phyloP scores from a whole-genome alignment of 1,140 invertebrate species.

The Zaprionus gabonicus region DNA sequence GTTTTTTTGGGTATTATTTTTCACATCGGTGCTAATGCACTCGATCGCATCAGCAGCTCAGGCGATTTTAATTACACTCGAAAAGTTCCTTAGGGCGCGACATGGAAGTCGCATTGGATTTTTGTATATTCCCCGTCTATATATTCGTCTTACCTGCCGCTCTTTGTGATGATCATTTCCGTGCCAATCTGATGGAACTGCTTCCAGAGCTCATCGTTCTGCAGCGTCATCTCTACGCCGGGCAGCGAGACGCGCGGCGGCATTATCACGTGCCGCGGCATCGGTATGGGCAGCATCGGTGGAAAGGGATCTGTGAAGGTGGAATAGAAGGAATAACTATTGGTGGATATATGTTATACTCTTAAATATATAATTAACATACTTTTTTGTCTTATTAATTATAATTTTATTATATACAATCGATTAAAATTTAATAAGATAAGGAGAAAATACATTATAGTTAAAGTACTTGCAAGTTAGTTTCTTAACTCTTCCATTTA shows the following conservation, averaged over 20 bases:
- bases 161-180: constrained; percentile 99
- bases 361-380: neutral
- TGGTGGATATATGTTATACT: neutral
- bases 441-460: no score
- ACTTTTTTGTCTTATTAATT: neutral
- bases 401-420: no score
- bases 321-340: neutral
- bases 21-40: constrained; percentile 72
- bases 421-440: no score
- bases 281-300: constrained; percentile 72
- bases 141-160: constrained; percentile 90
- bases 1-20: constrained; percentile 61
- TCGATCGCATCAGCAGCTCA: neutral
- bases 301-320: constrained; percentile 73
- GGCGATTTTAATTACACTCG: constrained; percentile 85
- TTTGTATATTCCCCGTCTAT: neutral
- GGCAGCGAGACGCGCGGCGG: constrained; percentile 75
- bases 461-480: no score
- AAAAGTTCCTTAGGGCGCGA: constrained; percentile 50
- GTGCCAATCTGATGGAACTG: constrained; percentile 97
- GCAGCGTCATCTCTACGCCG: constrained; percentile 87
- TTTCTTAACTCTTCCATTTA: no score
- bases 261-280: constrained; percentile 77
- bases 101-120: constrained; percentile 11
- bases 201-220: constrained; percentile 97